Base-by-base conservation (phyloP, 2,888 invertebrate genomes). In the Rotaria sp. region DNA sequence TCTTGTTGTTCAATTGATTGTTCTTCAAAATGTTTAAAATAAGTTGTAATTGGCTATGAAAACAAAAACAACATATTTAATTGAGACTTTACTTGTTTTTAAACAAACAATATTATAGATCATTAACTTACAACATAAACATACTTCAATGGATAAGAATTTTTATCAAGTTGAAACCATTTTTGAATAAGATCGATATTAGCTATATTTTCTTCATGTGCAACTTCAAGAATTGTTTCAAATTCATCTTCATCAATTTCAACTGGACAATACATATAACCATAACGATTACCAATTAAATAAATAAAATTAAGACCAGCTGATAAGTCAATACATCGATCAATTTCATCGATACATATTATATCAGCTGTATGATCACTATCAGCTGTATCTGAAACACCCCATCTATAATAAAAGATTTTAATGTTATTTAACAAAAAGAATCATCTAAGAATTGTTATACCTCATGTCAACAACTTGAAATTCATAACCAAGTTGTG, bases 401-500 rank as follows among this genome's bases (percentile, higher is more conserved):
- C 67, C 67, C 67, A 67, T 38, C 67, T 67, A 67, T 67, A 35
- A 59, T 30, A 3, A 30, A 30, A 59, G 30, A 15, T 59, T 8
- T 45, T 45, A 45, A 45, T 4, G 5, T 11, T 8, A 45, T 45
- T 15, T 18, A 4, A 15, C 15, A 50, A 50, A 50, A 13, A 18
- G 15, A 50, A 50, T 18, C 15, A 50, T 50, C 18, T 50, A 7
- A 35, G 7, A 15, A 3, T 2, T 38, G 21, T 18, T 8, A 10
- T 67, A 67, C 67, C 67, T 67, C 67, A 67, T 67, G 8, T 67
- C 67, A 35, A 67, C 67, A 67, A 67, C 67, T 67, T 67, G 67
- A 67, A 67, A 67, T 67, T 67, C 67, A 67, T 67, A 67, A 8
- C 67, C 67, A 18, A 67, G 35, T 67, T 67, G 67, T 35, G 67